These are phyloP conservation scores for Suricata suricatta DNA, from an alignment of 2,113 vertebrate genomes.

Conservation along the genomic window DNA sequence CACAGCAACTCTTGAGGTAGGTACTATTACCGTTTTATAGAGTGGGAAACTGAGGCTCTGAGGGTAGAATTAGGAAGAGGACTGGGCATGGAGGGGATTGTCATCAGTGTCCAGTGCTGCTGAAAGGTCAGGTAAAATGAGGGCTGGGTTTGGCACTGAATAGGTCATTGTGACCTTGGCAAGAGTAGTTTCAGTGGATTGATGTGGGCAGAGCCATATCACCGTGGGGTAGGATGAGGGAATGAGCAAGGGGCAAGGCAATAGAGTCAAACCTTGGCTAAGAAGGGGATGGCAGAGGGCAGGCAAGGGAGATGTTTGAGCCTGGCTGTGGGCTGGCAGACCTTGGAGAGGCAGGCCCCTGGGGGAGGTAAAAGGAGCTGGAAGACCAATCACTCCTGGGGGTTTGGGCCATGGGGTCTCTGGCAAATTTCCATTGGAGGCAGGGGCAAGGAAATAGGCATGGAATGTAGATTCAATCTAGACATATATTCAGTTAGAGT, in stretches of 20 bases:
- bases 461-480: neutral
- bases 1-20: neutral
- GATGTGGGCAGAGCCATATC: neutral
- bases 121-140: conserved; percentile 15
- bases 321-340: neutral
- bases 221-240: neutral
- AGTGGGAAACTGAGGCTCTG: neutral
- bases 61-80: neutral
- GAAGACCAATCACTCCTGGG: neutral
- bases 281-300: neutral
- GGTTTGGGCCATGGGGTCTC: neutral
- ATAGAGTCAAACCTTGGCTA: neutral
- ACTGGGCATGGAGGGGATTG: neutral
- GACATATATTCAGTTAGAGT: neutral
- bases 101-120: neutral
- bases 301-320: neutral
- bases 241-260: neutral
- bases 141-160: neutral
- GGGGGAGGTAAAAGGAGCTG: neutral
- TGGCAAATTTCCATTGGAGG: conserved; percentile 23
- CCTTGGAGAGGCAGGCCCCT: neutral
- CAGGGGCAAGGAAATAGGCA: neutral
- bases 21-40: neutral
- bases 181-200: neutral
- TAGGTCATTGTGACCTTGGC: conserved; percentile 3